These are phyloP conservation scores for Anthoptus insignis DNA, from an alignment of 2,888 invertebrate species.

Conservation along the genomic window DNA sequence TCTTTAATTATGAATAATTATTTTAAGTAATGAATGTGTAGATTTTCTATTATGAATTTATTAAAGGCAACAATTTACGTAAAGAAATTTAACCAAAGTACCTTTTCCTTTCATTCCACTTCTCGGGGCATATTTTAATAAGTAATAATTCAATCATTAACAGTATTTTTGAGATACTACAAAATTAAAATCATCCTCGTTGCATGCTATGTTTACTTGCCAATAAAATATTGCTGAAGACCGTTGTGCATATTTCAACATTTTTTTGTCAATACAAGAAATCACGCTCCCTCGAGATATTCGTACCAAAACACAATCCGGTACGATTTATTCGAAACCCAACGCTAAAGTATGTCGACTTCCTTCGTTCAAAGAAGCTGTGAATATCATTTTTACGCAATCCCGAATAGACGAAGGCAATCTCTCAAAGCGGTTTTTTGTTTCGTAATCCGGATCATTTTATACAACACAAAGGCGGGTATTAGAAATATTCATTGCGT, in stretches of 20 bases:
- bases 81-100: too few relatives aligned
- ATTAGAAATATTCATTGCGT: slow-evolving; percentile 1
- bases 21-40: too few relatives aligned
- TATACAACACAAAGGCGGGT: slow-evolving; percentile 2
- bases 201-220: too few relatives aligned
- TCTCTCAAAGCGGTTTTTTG: slow-evolving; percentile 21
- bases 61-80: too few relatives aligned
- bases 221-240: neutral
- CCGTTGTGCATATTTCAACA: neutral
- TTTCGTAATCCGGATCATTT: slow-evolving; percentile 19
- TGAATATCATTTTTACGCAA: slow-evolving; percentile 25
- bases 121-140: too few relatives aligned
- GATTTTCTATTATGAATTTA: too few relatives aligned
- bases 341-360: slow-evolving; percentile 6
- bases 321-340: slow-evolving; percentile 17
- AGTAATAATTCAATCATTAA: too few relatives aligned
- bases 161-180: too few relatives aligned
- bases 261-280: slow-evolving; percentile 13
- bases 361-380: slow-evolving; percentile 17
- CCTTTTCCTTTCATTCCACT: too few relatives aligned
- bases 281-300: neutral
- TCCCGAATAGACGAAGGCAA: slow-evolving; percentile 18
- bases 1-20: too few relatives aligned
- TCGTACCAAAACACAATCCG: slow-evolving; percentile 3
- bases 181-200: too few relatives aligned